Evolutionary conservation across 2,888 invertebrate genomes (phyloP), one percentile per base, ranked within the genome.

Genomic region (Cancer borealis): DNA sequence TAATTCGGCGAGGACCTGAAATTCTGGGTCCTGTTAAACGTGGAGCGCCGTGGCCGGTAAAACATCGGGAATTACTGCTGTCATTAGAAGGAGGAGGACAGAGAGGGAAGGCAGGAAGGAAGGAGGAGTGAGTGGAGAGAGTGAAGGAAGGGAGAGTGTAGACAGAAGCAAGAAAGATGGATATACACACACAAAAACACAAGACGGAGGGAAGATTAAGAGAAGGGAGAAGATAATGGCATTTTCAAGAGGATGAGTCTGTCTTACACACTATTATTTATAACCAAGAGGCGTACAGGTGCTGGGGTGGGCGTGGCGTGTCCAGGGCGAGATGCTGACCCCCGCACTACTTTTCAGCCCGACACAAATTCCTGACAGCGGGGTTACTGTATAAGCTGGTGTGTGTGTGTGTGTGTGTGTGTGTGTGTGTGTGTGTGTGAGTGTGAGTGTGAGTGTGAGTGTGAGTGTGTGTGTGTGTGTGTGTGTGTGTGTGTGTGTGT

Each of bases 401-500:
- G n/a, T 21, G 30, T 21, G 79, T 10, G n/a, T 46, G 26, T 88
- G 47, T 46, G 88, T 46, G 21, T 46, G 88, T 47, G 88, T 46
- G 47, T 88, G 26, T 66, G 66, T 91, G 30, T 66, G 17, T 66
- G 21, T 91, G 17, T 66, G 5, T 30, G 30, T 91, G 45, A 66
- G 17, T 66, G 17, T 66, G 30, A 66, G 26, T 91, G 26, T 91
- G 39, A 60, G 39, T 91, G 39, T 60, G 60, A 60, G 60, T 91
- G 39, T 91, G 60, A 60, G 60, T 66, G 39, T 91, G 60, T 91
- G 60, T 91, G 60, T 91, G 60, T 91, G 60, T 54, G 60, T 91
- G 60, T 54, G 60, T 91, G 60, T 54, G 60, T 91, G 60, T 91
- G 60, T 91, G 60, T 91, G 91, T 91, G 91, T 91, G 91, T 91